A percentile compares a stretch with the other conserved stretches of the same genome.
Evolutionary conservation across 1,140 invertebrate species (phyloP).

Genomic region (Drosophila oshimai): DNA sequence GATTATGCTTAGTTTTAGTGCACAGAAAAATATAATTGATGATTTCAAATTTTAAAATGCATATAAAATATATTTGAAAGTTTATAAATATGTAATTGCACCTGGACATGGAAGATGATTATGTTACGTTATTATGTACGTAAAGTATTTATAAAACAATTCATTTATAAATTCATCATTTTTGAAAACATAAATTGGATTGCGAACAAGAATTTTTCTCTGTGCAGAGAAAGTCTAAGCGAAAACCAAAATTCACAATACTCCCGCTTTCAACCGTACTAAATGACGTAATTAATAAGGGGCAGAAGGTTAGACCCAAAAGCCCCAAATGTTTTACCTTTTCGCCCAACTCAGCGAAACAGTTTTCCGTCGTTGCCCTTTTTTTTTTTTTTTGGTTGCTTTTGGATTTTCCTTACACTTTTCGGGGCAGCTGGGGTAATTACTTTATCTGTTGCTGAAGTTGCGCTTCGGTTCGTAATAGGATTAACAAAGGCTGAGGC

Average conservation of each 20-base stretch:
- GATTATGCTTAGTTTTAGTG: neutral
- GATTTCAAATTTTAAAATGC: neutral
- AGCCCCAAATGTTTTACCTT: constrained; percentile 51
- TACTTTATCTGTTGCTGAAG: constrained; percentile 81
- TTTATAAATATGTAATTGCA: no score
- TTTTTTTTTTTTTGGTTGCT: constrained; percentile 13
- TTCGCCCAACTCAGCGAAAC: constrained; percentile 59
- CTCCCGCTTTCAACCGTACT: constrained; percentile 6
- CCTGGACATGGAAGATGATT: no score
- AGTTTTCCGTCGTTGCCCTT: constrained; percentile 23
- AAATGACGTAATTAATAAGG: constrained; percentile 62
- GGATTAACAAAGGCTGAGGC: constrained; percentile 61
- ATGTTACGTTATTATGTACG: no score
- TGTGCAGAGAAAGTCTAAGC: neutral
- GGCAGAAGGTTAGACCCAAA: constrained; percentile 54
- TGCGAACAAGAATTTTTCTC: neutral
- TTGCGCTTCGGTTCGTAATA: constrained; percentile 72
- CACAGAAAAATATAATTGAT: no score
- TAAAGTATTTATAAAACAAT: no score
- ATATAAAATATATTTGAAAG: no score
- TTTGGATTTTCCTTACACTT: no score
- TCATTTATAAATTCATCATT: no score
- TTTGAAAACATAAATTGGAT: neutral
- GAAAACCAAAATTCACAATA: constrained; percentile 13
- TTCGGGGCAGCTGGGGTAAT: constrained; percentile 62